Conservation (phyloP, 2,113 vertebrate species). For the Etheostoma cragini region DNA sequence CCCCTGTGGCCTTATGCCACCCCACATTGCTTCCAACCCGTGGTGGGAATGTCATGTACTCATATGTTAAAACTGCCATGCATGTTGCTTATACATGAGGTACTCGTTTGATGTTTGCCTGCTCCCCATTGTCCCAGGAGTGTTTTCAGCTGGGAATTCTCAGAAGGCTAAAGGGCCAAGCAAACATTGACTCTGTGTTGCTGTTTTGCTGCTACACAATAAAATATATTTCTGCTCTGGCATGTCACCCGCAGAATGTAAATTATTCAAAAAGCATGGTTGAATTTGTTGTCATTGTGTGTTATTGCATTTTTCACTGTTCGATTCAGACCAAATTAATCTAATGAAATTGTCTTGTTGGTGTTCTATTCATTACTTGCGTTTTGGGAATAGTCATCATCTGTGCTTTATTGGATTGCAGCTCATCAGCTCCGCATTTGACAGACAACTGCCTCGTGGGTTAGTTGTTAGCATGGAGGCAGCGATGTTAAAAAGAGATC, state of each 20-base stretch:
- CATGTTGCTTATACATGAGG: slow-evolving; percentile 54
- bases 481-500: slow-evolving; percentile 68
- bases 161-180: slow-evolving; percentile 66
- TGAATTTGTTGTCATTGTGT: neutral
- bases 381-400: slow-evolving; percentile 73
- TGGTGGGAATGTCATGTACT: slow-evolving; percentile 55
- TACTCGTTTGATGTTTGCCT: slow-evolving; percentile 58
- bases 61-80: slow-evolving; percentile 55
- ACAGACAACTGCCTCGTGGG: slow-evolving; percentile 63
- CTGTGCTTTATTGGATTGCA: slow-evolving; percentile 65
- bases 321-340: slow-evolving; percentile 44
- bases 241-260: slow-evolving; percentile 21
- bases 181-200: slow-evolving; percentile 62
- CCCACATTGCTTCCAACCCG: slow-evolving; percentile 31
- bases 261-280: slow-evolving; percentile 14
- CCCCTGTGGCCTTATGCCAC: slow-evolving; percentile 13
- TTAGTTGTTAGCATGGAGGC: slow-evolving; percentile 70
- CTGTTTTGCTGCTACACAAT: slow-evolving; percentile 40
- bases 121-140: slow-evolving; percentile 51
- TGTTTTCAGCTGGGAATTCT: slow-evolving; percentile 76
- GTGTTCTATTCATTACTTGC: slow-evolving; percentile 59
- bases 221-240: slow-evolving; percentile 53
- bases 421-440: slow-evolving; percentile 63
- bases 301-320: slow-evolving; percentile 12
- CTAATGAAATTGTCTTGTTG: slow-evolving; percentile 59